These are phyloP conservation scores for Tiaroga cobitis DNA, from an alignment of 2,797 vertebrate species.

Conservation along the genomic window DNA sequence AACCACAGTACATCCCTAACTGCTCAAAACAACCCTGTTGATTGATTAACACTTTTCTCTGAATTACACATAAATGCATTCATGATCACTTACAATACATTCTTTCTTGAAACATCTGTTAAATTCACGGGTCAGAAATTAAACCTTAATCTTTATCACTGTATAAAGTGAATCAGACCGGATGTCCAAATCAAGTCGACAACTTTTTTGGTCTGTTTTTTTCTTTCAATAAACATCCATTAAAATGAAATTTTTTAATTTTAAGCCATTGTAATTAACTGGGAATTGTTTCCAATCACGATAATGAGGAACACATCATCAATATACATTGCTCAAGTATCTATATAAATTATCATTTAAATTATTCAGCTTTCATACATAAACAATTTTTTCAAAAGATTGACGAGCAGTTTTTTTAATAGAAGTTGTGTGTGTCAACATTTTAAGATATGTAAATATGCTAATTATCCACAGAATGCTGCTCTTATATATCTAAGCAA, in stretches of 20 bases:
- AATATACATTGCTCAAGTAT: neutral
- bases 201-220: neutral
- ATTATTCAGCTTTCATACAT: neutral
- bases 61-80: neutral
- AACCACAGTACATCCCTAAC: conserved; percentile 22
- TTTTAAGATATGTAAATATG: neutral
- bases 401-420: neutral
- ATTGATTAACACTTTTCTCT: neutral
- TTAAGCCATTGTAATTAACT: neutral
- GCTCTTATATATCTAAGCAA: neutral
- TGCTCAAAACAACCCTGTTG: conserved; percentile 1
- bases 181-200: neutral
- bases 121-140: neutral
- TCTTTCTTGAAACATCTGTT: conserved; percentile 36
- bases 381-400: neutral
- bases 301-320: neutral
- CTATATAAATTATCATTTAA: neutral
- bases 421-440: neutral
- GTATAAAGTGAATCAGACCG: neutral
- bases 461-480: neutral
- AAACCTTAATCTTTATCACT: neutral
- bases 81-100: neutral
- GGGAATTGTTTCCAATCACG: neutral
- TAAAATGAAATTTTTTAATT: neutral
- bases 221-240: neutral